Base-by-base conservation (phyloP, 2,797 vertebrate genomes). In the Clamator glandarius region DNA sequence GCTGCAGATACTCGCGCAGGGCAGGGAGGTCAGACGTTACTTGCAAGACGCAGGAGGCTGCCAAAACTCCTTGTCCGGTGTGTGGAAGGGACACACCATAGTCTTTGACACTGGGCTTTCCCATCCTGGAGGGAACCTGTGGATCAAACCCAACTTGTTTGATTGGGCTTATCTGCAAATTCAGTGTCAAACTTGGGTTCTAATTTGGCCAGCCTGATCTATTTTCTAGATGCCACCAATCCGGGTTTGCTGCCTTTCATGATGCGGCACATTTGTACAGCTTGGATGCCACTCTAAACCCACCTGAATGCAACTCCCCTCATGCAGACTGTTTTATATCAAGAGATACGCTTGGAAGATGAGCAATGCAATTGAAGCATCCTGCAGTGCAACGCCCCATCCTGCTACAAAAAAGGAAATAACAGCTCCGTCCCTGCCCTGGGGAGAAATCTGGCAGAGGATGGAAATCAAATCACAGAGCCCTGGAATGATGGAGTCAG, bases 11-110 rank as follows among this genome's bases (percentile, higher is more conserved):
- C n/a, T n/a, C n/a, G n/a, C n/a, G n/a, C n/a, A n/a, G n/a, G n/a
- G n/a, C n/a, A n/a, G n/a, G n/a, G n/a, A n/a, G n/a, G n/a, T n/a
- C n/a, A n/a, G n/a, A n/a, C n/a, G n/a, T n/a, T n/a, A n/a, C n/a
- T n/a, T n/a, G n/a, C n/a, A n/a, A n/a, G n/a, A n/a, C n/a, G n/a
- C n/a, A n/a, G n/a, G n/a, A n/a, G n/a, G n/a, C 69, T 96, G 96
- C 96, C 96, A 96, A 97, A 80, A 72, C 85, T 78, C 77, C 26
- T 42, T 24, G 28, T 51, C 84, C 77, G 46, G 4, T 3, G 5
- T 15, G 26, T 55, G 5, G 12, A 9, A 21, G 24, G 39, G 46
- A 29, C 35, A 29, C 35, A 11, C 33, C 63, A 72, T 29, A 20
- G 83, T 63, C 89, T 83, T 92, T 54, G 74, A 92, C 87, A 84